A percentile compares a stretch with the other conserved stretches of the same genome.
These are phyloP conservation scores for Drosophila macrospina DNA, from an alignment of 2,888 invertebrate genomes.

Conservation along the genomic window DNA sequence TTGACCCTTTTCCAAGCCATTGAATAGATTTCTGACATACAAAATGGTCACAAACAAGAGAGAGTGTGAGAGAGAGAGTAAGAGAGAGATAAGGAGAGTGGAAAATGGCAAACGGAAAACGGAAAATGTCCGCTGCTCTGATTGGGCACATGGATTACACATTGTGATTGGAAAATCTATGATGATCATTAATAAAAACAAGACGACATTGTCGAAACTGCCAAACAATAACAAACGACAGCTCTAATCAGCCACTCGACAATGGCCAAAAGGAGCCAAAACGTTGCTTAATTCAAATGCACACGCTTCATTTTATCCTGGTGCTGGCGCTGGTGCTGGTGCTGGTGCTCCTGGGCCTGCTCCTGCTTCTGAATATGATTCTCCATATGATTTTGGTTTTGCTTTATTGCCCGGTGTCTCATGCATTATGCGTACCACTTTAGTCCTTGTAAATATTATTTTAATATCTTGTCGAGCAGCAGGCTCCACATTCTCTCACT, in stretches of 20 bases:
- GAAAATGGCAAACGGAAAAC: slow-evolving; percentile 37
- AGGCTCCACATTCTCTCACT: not conserved
- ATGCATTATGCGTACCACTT: slow-evolving; percentile 69
- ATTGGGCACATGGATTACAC: slow-evolving; percentile 53
- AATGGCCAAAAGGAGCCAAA: slow-evolving; percentile 22
- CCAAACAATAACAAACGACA: slow-evolving; percentile 57
- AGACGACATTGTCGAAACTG: slow-evolving; percentile 52
- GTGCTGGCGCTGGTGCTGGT: slow-evolving; percentile 1
- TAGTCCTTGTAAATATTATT: slow-evolving; percentile 74
- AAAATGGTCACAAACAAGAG: slow-evolving; percentile 23
- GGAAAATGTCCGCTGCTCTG: slow-evolving; percentile 33
- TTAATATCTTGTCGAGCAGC: slow-evolving; percentile 71
- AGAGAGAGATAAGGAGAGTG: not conserved
- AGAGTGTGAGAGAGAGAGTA: slow-evolving; percentile 3
- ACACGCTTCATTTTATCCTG: slow-evolving; percentile 39
- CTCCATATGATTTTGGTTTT: slow-evolving; percentile 21
- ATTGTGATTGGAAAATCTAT: slow-evolving; percentile 74
- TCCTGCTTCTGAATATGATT: slow-evolving; percentile 2
- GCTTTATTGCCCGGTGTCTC: slow-evolving; percentile 31
- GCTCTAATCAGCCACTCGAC: slow-evolving; percentile 57
- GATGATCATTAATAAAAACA: slow-evolving; percentile 77
- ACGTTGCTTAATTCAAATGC: slow-evolving; percentile 44
- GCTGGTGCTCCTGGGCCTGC: not conserved
- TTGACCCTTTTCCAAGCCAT: slow-evolving; percentile 79
- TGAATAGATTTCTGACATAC: slow-evolving; percentile 62